These are phyloP conservation scores for Drosophila ercepeae DNA, from an alignment of 1,140 invertebrate species.

Conservation along the genomic window DNA sequence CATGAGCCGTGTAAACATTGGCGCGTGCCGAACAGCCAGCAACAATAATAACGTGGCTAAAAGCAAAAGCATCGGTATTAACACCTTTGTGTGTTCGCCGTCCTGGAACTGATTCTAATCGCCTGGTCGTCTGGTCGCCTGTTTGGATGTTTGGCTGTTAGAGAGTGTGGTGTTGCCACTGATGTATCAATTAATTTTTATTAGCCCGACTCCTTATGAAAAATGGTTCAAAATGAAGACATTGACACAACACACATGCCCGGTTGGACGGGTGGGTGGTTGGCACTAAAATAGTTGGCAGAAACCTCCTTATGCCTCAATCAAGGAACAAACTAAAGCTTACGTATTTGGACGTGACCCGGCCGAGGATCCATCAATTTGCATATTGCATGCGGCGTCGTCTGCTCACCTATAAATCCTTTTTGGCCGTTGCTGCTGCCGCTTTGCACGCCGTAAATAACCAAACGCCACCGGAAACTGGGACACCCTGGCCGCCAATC, in stretches of 20 bases:
- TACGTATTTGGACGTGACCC: conserved; percentile 73
- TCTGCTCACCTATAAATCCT: conserved; percentile 73
- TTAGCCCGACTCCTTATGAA: conserved; percentile 70
- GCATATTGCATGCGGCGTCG: conserved; percentile 69
- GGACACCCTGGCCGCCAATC: conserved; percentile 71
- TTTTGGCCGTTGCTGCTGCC: conserved; percentile 42
- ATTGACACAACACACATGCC: conserved; percentile 14
- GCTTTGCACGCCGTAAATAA: conserved; percentile 80
- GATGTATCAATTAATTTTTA: conserved; percentile 82
- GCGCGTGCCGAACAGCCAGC: conserved; percentile 66
- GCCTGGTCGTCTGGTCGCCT: conserved; percentile 12
- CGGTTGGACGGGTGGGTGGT: not conserved
- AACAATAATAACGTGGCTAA: conserved; percentile 39
- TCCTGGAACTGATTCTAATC: conserved; percentile 81
- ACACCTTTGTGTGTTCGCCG: conserved; percentile 76
- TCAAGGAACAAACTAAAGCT: conserved; percentile 72
- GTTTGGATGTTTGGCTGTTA: not conserved
- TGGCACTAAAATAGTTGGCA: not conserved
- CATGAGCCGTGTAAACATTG: conserved; percentile 81
- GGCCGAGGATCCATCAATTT: conserved; percentile 77
- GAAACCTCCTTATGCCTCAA: conserved; percentile 41
- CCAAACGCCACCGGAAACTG: conserved; percentile 22
- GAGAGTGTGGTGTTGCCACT: conserved; percentile 70
- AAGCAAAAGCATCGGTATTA: conserved; percentile 52
- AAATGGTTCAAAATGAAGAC: conserved; percentile 49